Evolutionary conservation across 2,113 vertebrate genomes (phyloP), one percentile per base, ranked within the genome.

Genomic region (Mobula hypostoma): DNA sequence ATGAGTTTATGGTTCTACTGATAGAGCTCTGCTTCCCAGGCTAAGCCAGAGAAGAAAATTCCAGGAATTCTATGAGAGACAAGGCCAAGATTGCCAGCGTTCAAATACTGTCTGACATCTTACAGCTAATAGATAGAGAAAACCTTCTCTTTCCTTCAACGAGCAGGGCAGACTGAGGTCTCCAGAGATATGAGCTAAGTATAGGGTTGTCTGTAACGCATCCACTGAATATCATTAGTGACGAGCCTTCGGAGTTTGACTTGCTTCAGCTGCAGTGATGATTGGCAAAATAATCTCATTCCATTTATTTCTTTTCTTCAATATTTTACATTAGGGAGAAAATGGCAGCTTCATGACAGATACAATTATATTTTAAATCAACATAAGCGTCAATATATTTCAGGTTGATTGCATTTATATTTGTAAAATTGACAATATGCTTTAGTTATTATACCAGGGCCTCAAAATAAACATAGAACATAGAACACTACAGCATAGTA

Each of bases 301-400:
- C 91, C 70, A 74, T 68, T 92, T 92, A 32, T 92, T 70, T 70
- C 68, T 77, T 27, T 87, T 87, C 83, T 92, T 12, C 90, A 72
- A 72, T 92, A 72, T 72, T 92, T 92, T 70, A 88, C 83, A 88
- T 92, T 48, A 93, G 70, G 68, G 91, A 56, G 21, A 74, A 93
- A 74, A 93, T 93, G 91, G 91, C 91, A 93, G 70, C 70, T 93
- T 93, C 40, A 74, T 93, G 91, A 93, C 70, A 74, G 91, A 93
- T 76, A 76, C 21, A 74, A 74, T 93, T 93, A 74, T 76, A 93
- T 74, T 93, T 40, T 93, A 56, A 93, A 72, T 36, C 70, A 92
- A 93, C 70, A 93, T 56, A 48, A 74, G 70, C 91, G 40, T 74
- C 68, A 56, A 93, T 32, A 92, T 48, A 40, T 48, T 70, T 92